Conservation (phyloP, 2,113 vertebrate genomes). For the Gila orcuttii region DNA sequence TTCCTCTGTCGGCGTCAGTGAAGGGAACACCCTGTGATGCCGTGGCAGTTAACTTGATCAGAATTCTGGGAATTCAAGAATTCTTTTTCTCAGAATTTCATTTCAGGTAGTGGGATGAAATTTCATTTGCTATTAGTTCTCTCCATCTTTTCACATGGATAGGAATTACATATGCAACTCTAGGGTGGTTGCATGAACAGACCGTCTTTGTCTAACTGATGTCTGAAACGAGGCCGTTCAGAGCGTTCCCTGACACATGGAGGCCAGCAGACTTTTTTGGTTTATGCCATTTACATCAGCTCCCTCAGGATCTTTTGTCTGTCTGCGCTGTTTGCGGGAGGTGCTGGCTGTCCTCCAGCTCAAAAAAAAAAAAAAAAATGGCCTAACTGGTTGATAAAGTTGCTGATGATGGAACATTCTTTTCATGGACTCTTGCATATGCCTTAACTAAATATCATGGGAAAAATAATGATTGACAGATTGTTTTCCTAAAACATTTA, state of each 20-base stretch:
- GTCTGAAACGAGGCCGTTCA: conserved; percentile 21
- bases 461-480: conserved; percentile 49
- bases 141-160: conserved; percentile 57
- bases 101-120: background rate
- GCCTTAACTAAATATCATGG: conserved; percentile 61
- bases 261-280: background rate
- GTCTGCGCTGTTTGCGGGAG: conserved; percentile 13
- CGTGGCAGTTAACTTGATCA: background rate
- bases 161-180: conserved; percentile 54
- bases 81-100: conserved; percentile 20
- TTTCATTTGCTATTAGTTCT: conserved; percentile 8
- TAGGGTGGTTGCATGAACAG: conserved; percentile 51
- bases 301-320: conserved; percentile 5
- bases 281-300: background rate
- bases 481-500: conserved; percentile 36
- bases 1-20: background rate
- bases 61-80: background rate
- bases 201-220: conserved; percentile 56
- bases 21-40: conserved; percentile 38
- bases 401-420: conserved; percentile 15
- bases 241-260: background rate
- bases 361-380: background rate
- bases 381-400: conserved; percentile 11
- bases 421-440: conserved; percentile 40
- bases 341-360: background rate